phyloP scores from a whole-genome alignment of 2,113 vertebrate genomes.

The Amphiprion percula region DNA sequence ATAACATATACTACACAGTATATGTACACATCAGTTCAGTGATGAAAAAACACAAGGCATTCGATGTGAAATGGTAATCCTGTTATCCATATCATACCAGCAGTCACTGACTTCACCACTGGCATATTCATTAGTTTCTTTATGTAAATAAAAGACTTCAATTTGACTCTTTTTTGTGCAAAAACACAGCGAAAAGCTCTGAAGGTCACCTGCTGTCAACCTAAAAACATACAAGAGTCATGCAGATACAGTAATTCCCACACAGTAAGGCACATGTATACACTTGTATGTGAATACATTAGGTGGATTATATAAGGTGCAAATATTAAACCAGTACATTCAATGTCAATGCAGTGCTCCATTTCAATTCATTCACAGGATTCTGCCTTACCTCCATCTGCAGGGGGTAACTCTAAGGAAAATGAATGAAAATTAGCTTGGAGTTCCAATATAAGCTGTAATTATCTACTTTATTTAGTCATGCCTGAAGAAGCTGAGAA shows the following conservation, averaged over 20 bases:
- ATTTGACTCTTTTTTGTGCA: not conserved
- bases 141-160: not conserved
- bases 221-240: slow-evolving; percentile 20
- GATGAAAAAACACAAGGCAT: not conserved
- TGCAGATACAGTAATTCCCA: slow-evolving; percentile 45
- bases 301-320: slow-evolving; percentile 25
- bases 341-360: slow-evolving; percentile 1
- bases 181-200: not conserved
- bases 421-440: slow-evolving; percentile 53
- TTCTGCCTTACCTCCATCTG: slow-evolving; percentile 76
- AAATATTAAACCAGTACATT: slow-evolving; percentile 20
- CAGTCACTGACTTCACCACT: not conserved
- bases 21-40: slow-evolving; percentile 35
- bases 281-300: slow-evolving; percentile 71
- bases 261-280: slow-evolving; percentile 62
- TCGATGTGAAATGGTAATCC: slow-evolving; percentile 3
- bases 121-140: not conserved
- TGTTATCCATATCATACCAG: slow-evolving; percentile 19
- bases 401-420: slow-evolving; percentile 53
- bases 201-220: slow-evolving; percentile 11
- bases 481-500: slow-evolving; percentile 7
- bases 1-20: slow-evolving; percentile 31
- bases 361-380: slow-evolving; percentile 2
- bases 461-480: slow-evolving; percentile 1
- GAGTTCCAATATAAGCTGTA: not conserved